Percentiles rank a stretch among this genome's conserved stretches.
phyloP scores from a whole-genome alignment of 1,140 invertebrate genomes.

The Gerris buenoi region DNA sequence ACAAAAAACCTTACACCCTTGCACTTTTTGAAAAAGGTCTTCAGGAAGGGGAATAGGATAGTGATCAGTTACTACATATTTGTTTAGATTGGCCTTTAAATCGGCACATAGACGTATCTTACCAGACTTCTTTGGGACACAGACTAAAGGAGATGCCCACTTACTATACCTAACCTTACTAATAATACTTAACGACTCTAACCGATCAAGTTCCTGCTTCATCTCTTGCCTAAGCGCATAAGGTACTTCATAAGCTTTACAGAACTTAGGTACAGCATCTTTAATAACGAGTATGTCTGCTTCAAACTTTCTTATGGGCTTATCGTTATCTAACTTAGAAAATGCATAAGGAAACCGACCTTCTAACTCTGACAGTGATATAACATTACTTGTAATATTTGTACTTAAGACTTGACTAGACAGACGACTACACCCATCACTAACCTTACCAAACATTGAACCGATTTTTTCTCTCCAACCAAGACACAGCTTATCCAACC shows the following conservation, averaged over 20 bases:
- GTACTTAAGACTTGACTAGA: not conserved
- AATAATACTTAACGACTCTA: not conserved
- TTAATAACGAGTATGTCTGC: not conserved
- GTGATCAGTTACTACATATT: not conserved
- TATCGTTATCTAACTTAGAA: not conserved
- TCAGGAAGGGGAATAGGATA: not conserved
- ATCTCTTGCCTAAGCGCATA: not conserved
- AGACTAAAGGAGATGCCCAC: not conserved
- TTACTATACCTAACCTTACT: not conserved
- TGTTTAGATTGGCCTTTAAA: not conserved
- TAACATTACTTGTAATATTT: not conserved
- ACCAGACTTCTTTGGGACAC: not conserved
- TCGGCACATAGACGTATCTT: not conserved
- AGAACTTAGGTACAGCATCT: not conserved
- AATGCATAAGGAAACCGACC: not conserved
- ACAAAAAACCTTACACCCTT: slow-evolving; percentile 21
- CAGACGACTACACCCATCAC: no score
- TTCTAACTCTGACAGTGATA: not conserved
- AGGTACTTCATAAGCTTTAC: not conserved
- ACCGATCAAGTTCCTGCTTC: not conserved
- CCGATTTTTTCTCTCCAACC: not conserved
- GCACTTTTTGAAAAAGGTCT: slow-evolving; percentile 4
- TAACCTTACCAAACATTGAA: no score
- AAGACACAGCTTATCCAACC: not conserved
- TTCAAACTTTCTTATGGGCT: not conserved